phyloP scores from a whole-genome alignment of 2,113 vertebrate genomes.

The Lepidothrix coronata region DNA sequence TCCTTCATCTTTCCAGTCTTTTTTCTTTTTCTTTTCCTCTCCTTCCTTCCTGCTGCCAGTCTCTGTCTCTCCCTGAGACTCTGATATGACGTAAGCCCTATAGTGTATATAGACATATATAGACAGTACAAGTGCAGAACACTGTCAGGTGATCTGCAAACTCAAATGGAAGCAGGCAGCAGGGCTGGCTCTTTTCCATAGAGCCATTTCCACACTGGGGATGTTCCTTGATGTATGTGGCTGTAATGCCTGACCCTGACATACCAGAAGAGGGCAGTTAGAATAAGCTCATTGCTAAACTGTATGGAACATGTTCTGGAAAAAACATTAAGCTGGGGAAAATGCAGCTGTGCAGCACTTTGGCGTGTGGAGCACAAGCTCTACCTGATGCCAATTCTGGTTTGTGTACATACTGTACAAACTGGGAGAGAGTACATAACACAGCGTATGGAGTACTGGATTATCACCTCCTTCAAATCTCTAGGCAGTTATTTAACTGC shows the following conservation, averaged over 20 bases:
- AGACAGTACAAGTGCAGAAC: neutral
- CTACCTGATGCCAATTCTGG: conserved; percentile 18
- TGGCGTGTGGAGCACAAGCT: neutral
- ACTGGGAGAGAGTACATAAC: neutral
- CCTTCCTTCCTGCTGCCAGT: neutral
- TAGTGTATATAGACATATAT: neutral
- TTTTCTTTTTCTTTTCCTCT: neutral
- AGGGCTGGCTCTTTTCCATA: neutral
- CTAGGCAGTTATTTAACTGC: conserved; percentile 5
- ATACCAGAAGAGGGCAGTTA: conserved; percentile 21
- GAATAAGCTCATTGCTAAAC: neutral
- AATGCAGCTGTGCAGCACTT: conserved; percentile 37
- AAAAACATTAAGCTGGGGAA: conserved; percentile 26
- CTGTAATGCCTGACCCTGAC: neutral
- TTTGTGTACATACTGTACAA: conserved; percentile 55
- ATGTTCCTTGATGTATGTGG: neutral
- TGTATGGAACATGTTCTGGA: conserved; percentile 26
- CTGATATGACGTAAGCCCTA: neutral
- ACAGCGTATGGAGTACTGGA: neutral
- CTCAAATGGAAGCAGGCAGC: neutral
- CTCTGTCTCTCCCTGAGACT: neutral
- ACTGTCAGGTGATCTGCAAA: neutral
- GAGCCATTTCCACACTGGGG: neutral
- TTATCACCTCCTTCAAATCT: conserved; percentile 6
- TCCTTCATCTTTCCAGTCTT: neutral